Evolutionary conservation across 1,140 invertebrate species (phyloP).

Genomic region (Gonatopus flavifemur): DNA sequence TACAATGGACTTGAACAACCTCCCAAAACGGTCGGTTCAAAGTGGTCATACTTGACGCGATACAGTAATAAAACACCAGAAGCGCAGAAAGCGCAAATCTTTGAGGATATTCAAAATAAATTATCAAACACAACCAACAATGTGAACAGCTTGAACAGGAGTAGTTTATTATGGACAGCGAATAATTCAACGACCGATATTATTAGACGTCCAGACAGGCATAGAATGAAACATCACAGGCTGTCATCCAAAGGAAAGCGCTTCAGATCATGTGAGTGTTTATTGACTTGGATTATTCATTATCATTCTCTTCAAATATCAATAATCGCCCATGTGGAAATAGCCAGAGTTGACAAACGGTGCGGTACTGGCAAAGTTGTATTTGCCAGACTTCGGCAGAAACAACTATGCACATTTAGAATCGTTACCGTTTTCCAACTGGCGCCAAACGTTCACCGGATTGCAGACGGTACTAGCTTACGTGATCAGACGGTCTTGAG

Average conservation of each 20-base stretch:
- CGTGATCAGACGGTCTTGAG: too few species aligned
- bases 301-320: too few species aligned
- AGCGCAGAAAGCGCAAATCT: conserved; percentile 43
- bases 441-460: too few species aligned
- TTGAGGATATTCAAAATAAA: conserved; percentile 47
- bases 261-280: conserved; percentile 45
- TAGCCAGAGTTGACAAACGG: too few species aligned
- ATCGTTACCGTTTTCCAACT: too few species aligned
- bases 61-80: conserved; percentile 30
- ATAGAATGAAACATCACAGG: conserved; percentile 50
- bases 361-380: too few species aligned
- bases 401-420: too few species aligned
- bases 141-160: conserved; percentile 7
- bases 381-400: too few species aligned
- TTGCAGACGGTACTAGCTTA: too few species aligned
- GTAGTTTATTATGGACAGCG: conserved; percentile 2
- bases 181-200: conserved; percentile 31
- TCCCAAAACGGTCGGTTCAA: background rate
- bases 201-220: conserved; percentile 41
- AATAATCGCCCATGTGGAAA: too few species aligned
- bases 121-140: conserved; percentile 37
- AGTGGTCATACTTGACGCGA: conserved; percentile 38
- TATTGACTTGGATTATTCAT: too few species aligned
- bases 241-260: conserved; percentile 46
- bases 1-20: background rate